Percentiles rank a stretch among this genome's conserved stretches.
Evolutionary conservation across 2,888 invertebrate species (phyloP).

Genomic region (Aquatica leii): DNA sequence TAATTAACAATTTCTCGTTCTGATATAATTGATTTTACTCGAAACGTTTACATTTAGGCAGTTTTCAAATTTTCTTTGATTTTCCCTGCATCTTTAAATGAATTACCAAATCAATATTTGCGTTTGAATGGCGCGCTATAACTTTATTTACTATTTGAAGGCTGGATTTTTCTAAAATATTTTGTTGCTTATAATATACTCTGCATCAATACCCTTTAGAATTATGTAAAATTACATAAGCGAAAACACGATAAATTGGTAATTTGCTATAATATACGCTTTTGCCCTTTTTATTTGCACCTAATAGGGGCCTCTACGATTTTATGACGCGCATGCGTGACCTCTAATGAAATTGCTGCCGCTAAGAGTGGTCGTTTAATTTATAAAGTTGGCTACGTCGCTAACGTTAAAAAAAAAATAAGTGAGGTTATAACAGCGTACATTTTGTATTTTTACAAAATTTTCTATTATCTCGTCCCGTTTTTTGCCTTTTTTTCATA

Average conservation of each 20-base stretch:
- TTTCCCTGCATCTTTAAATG: constrained; percentile 2
- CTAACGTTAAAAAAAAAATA: background rate
- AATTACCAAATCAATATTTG: constrained; percentile 11
- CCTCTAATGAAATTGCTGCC: constrained; percentile 47
- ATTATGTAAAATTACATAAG: background rate
- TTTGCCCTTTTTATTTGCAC: constrained; percentile 41
- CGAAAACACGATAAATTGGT: background rate
- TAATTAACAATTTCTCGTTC: too few relatives aligned
- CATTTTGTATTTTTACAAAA: too few relatives aligned
- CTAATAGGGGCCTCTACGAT: constrained; percentile 55
- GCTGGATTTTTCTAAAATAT: background rate
- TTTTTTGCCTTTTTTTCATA: too few relatives aligned
- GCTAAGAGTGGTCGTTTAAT: background rate
- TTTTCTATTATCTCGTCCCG: too few relatives aligned
- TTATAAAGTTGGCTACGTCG: constrained; percentile 2
- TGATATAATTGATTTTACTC: too few relatives aligned
- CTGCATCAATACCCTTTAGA: background rate
- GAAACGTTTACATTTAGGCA: too few relatives aligned
- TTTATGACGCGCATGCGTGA: constrained; percentile 53
- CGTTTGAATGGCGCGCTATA: constrained; percentile 9
- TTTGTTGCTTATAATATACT: background rate
- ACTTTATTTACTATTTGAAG: background rate
- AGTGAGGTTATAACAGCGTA: too few relatives aligned
- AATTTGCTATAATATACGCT: background rate
- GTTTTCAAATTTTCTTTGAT: background rate